phyloP scores from a whole-genome alignment of 2,888 invertebrate genomes.

The Zhengitettix transpicula region DNA sequence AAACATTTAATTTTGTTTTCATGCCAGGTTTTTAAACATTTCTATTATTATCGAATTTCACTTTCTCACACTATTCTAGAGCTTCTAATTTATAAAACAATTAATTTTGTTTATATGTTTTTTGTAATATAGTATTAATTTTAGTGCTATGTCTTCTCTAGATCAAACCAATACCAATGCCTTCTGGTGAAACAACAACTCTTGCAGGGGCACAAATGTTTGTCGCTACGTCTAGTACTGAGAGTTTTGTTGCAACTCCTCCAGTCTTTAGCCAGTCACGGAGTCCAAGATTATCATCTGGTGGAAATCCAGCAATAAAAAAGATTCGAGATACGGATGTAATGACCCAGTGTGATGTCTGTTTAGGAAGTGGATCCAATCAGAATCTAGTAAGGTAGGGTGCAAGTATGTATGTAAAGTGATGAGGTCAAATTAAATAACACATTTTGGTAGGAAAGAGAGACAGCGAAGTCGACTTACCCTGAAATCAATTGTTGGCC shows the following conservation, averaged over 20 bases:
- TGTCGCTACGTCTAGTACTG: constrained; percentile 42
- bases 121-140: too few species aligned
- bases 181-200: constrained; percentile 48
- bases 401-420: not conserved
- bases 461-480: too few species aligned
- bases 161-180: constrained; percentile 64
- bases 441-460: too few species aligned
- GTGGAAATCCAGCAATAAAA: constrained; percentile 12
- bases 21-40: too few species aligned
- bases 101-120: too few species aligned
- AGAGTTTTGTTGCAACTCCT: constrained; percentile 22
- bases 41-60: too few species aligned
- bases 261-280: constrained; percentile 14
- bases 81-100: too few species aligned
- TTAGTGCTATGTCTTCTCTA: constrained; percentile 18
- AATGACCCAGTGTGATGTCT: constrained; percentile 48
- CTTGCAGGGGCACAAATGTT: constrained; percentile 59
- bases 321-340: constrained; percentile 25
- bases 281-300: constrained; percentile 12
- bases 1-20: too few species aligned
- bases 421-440: too few species aligned
- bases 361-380: constrained; percentile 39
- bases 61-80: too few species aligned
- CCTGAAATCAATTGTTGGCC: too few species aligned
- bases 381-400: constrained; percentile 51